Evolutionary conservation across 2,113 vertebrate species (phyloP), one percentile per base, ranked within the genome.

Genomic region (Elgaria multicarinata): DNA sequence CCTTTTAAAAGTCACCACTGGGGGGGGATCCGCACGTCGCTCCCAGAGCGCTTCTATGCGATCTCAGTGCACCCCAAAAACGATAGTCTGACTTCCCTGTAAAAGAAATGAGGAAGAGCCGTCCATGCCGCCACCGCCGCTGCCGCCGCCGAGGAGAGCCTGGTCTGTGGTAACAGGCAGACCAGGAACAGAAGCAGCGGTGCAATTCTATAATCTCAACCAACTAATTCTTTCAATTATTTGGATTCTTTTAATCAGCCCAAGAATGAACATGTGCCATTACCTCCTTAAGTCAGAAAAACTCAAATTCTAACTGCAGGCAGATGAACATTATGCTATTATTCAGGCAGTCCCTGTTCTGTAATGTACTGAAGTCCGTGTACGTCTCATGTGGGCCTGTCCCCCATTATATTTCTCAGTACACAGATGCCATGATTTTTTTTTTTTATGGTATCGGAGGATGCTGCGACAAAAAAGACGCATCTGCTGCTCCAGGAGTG

Each of bases 321-420:
- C 7, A 8, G 28, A 2, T 42, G 66, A 12, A 64, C 3, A 58
- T 74, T 83, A 83, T 36, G 8, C 33, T 66, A n/a, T 50, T 75
- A 44, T 77, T 18, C 14, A 18, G 42, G 12, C 24, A 87, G 42
- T 66, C 16, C 44, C 26, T 81, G 28, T 58, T 87, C 24, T 75
- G 12, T 58, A 75, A n/a, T 67, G 46, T 53, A 39, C 13, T 78
- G 62, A 42, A 83, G 31, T 78, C 86, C 62, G n/a, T 26, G 0
- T 67, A 42, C 39, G 26, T 1, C 75, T 33, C 14, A 1, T 1
- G 0, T 16, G 50, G 39, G 55, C 50, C 50, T 26, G 24, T 1
- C 36, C n/a, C 31, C 22, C 55, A 1, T 74, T 80, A 46, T 3
- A 71, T 24, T n/a, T 22, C 31, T 71, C 9, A 31, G 16, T 74